phyloP scores from a whole-genome alignment of 2,888 invertebrate genomes.

The Drosophila antonietae region DNA sequence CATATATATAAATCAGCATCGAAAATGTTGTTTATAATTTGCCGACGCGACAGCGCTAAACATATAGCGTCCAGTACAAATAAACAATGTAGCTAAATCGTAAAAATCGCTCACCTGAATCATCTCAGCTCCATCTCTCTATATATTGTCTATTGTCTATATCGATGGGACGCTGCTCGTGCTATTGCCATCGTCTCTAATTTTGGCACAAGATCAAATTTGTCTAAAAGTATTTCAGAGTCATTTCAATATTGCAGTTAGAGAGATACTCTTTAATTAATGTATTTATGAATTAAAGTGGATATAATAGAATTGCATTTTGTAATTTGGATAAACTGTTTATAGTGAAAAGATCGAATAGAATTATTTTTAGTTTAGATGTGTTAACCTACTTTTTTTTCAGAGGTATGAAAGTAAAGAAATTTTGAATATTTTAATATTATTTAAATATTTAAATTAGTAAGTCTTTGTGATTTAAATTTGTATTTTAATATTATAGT shows the following conservation, averaged over 20 bases:
- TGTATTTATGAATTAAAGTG: background rate
- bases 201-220: conserved; percentile 9
- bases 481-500: too few relatives aligned
- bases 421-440: background rate
- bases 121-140: conserved; percentile 9
- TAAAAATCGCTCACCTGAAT: conserved; percentile 58
- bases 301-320: background rate
- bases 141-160: conserved; percentile 1
- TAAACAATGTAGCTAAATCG: conserved; percentile 60
- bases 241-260: background rate
- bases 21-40: conserved; percentile 65
- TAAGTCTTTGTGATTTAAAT: too few relatives aligned
- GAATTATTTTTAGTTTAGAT: too few relatives aligned
- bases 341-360: too few relatives aligned
- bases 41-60: conserved; percentile 68
- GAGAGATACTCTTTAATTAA: background rate
- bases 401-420: too few relatives aligned
- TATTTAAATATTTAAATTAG: background rate
- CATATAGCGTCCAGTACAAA: conserved; percentile 48
- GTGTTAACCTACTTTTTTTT: too few relatives aligned
- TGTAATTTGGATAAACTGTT: background rate
- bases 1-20: conserved; percentile 21
- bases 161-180: conserved; percentile 12
- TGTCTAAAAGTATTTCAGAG: background rate
- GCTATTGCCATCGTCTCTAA: conserved; percentile 8